Conservation (phyloP, 2,113 vertebrate species). For the Syrmaticus mikado region DNA sequence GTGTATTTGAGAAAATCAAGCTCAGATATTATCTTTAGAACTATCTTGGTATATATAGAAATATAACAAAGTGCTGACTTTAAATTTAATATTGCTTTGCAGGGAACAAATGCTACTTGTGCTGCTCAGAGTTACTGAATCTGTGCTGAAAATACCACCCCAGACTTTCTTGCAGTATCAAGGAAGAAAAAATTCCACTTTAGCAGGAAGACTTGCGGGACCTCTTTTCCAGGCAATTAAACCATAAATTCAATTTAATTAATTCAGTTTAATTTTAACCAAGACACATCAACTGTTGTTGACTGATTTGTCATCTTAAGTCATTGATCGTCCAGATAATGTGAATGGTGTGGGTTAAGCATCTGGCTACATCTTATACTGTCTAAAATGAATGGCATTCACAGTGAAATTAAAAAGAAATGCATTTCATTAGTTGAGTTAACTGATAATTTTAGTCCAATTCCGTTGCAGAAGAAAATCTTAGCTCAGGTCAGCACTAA, state of each 20-base stretch:
- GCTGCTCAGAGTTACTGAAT: conserved; percentile 95
- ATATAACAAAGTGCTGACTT: neutral
- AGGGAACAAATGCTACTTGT: conserved; percentile 98
- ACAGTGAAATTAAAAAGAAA: neutral
- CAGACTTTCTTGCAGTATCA: conserved; percentile 90
- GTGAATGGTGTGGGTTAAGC: neutral
- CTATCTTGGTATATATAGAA: neutral
- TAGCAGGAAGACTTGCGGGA: conserved; percentile 94
- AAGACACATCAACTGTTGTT: neutral
- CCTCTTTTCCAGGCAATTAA: conserved; percentile 94
- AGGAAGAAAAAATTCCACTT: conserved; percentile 91
- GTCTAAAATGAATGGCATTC: neutral
- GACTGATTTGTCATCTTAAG: neutral
- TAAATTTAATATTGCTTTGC: conserved; percentile 47
- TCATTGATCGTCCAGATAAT: neutral
- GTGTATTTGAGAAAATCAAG: neutral
- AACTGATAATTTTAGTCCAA: neutral
- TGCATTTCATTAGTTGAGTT: neutral
- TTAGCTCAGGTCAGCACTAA: neutral
- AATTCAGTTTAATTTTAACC: neutral
- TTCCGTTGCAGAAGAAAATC: neutral
- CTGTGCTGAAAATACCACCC: conserved; percentile 95
- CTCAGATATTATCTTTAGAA: neutral
- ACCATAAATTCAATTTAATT: conserved; percentile 34
- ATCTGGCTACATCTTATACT: neutral